phyloP scores from a whole-genome alignment of 2,113 vertebrate genomes.

The Scartelaos histophorus region DNA sequence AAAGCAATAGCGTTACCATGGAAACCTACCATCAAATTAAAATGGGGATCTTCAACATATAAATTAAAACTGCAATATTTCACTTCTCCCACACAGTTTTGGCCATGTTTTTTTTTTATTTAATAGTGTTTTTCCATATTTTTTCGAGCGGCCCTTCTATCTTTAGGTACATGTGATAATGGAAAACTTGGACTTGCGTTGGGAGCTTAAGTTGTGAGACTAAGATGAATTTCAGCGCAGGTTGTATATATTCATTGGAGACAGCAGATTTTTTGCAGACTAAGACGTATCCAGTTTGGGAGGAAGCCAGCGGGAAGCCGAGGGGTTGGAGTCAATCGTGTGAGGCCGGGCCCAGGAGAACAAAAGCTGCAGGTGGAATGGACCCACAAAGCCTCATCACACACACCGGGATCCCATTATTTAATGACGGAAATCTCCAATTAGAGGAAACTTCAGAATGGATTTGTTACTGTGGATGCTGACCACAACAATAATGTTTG shows the following conservation, averaged over 20 bases:
- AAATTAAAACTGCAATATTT: neutral
- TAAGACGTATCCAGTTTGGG: conserved; percentile 27
- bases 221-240: conserved; percentile 38
- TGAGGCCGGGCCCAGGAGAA: conserved; percentile 11
- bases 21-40: too few species aligned
- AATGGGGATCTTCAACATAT: too few species aligned
- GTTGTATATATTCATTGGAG: conserved; percentile 30
- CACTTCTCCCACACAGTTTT: neutral
- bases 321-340: neutral
- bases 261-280: conserved; percentile 1
- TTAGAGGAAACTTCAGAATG: conserved; percentile 6
- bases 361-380: conserved; percentile 5
- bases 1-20: too few species aligned
- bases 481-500: conserved; percentile 5
- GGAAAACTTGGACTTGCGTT: conserved; percentile 13
- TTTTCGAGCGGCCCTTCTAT: neutral
- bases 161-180: conserved; percentile 47
- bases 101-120: neutral
- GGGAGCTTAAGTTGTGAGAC: conserved; percentile 22
- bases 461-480: conserved; percentile 3
- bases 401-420: conserved; percentile 4
- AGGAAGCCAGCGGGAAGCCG: conserved; percentile 20
- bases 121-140: neutral
- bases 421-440: conserved; percentile 3
- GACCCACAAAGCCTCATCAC: too few species aligned